phyloP scores from a whole-genome alignment of 2,113 vertebrate species.

The Oreotragus oreotragus region DNA sequence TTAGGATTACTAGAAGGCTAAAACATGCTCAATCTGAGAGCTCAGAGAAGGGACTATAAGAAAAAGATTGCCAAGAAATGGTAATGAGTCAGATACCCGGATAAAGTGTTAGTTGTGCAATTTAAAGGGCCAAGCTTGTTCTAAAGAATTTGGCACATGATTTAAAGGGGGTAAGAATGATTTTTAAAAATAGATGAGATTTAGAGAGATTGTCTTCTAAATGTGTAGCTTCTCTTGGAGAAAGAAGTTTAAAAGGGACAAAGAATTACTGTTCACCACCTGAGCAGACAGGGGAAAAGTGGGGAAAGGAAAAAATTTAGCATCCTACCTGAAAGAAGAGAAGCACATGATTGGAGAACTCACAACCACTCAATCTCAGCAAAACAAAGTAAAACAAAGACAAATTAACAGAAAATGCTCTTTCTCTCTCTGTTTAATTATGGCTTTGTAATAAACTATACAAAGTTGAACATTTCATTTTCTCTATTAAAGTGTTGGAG shows the following conservation, averaged over 20 bases:
- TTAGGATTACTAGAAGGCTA: not conserved
- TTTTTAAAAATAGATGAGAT: not conserved
- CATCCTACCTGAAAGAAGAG: not conserved
- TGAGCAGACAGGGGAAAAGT: not conserved
- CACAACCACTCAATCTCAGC: not conserved
- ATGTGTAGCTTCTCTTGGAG: not conserved
- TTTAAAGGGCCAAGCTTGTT: not conserved
- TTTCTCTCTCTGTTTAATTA: not conserved
- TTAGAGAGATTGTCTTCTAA: not conserved
- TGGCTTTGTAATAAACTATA: not conserved
- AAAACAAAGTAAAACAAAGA: not conserved
- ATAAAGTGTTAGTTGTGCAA: not conserved
- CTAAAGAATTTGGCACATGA: not conserved
- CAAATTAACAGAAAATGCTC: not conserved
- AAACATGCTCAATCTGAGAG: not conserved
- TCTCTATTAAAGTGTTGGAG: slow-evolving; percentile 57
- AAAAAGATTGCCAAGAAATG: not conserved
- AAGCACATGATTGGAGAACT: not conserved
- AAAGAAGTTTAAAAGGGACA: not conserved
- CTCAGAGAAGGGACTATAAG: not conserved
- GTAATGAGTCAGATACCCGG: not conserved
- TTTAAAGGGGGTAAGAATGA: not conserved
- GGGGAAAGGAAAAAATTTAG: not conserved
- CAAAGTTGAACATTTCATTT: slow-evolving; percentile 11
- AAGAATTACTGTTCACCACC: not conserved